Conservation (phyloP, 2,888 invertebrate genomes). For the Sphaerophoria rueppellii region DNA sequence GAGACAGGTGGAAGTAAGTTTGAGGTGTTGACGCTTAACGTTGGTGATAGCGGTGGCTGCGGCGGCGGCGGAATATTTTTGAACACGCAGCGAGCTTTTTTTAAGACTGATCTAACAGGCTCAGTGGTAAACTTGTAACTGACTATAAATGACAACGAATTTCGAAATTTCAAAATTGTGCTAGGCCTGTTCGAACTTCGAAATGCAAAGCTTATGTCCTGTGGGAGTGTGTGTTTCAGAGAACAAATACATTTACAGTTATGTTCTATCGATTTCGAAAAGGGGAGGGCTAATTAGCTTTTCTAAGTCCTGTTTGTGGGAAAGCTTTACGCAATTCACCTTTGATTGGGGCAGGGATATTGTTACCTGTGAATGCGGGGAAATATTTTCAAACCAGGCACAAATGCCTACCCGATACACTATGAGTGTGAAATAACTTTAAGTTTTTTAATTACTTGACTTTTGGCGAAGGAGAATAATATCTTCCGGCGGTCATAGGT, state of each 20-base stretch:
- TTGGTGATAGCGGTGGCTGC: slow-evolving; percentile 50
- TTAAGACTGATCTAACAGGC: slow-evolving; percentile 77
- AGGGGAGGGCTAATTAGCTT: slow-evolving; percentile 41
- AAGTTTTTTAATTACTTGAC: slow-evolving; percentile 12
- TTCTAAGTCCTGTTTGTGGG: neutral
- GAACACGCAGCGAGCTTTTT: slow-evolving; percentile 65
- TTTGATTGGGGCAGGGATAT: neutral
- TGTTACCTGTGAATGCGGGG: neutral
- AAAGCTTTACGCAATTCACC: slow-evolving; percentile 47
- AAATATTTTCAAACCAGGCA: neutral
- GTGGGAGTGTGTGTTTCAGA: slow-evolving; percentile 14
- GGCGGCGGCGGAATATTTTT: slow-evolving; percentile 53
- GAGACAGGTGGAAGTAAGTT: slow-evolving; percentile 63
- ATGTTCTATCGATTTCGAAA: slow-evolving; percentile 45
- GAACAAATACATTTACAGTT: slow-evolving; percentile 11
- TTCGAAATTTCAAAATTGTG: slow-evolving; percentile 67
- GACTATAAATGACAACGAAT: slow-evolving; percentile 72
- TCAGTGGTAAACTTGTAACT: slow-evolving; percentile 81
- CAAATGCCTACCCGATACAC: neutral
- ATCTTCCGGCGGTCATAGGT: slow-evolving; percentile 67
- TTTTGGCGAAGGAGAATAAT: slow-evolving; percentile 28
- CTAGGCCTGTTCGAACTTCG: slow-evolving; percentile 29
- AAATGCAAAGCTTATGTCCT: slow-evolving; percentile 48
- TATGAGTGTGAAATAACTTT: slow-evolving; percentile 10
- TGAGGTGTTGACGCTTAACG: slow-evolving; percentile 42